Evolutionary conservation across 2,888 invertebrate genomes (phyloP).

Genomic region (Drosophila ochracea): DNA sequence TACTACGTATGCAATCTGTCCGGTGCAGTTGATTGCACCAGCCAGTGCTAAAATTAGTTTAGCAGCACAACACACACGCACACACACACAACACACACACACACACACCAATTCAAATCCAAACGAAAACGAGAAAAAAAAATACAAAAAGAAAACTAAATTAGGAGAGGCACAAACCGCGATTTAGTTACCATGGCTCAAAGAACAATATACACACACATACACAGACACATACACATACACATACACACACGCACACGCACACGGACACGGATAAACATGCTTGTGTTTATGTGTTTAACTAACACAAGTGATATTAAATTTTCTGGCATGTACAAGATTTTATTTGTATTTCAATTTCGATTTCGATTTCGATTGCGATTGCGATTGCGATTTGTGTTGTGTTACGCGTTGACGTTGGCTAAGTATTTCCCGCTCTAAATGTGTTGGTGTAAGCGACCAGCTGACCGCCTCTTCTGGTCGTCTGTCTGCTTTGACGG

Average conservation of each 20-base stretch:
- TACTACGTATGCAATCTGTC: slow-evolving; percentile 8
- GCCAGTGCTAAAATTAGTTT: slow-evolving; percentile 53
- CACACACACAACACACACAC: not conserved
- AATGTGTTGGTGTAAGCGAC: slow-evolving; percentile 5
- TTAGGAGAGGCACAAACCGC: slow-evolving; percentile 18
- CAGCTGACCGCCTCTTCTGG: slow-evolving; percentile 22
- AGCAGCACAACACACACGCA: slow-evolving; percentile 14
- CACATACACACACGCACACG: slow-evolving; percentile 1
- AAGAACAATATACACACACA: not conserved
- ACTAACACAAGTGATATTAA: slow-evolving; percentile 13
- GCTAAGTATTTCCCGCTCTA: slow-evolving; percentile 8
- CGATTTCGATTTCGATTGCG: slow-evolving; percentile 1
- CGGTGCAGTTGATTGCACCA: slow-evolving; percentile 41
- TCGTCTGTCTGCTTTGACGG: slow-evolving; percentile 76
- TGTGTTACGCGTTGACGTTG: slow-evolving; percentile 10
- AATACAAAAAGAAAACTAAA: slow-evolving; percentile 8
- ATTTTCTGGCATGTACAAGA: slow-evolving; percentile 1
- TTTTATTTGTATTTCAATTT: slow-evolving; percentile 3
- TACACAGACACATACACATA: not conserved
- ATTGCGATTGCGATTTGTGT: not conserved
- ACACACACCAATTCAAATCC: not conserved
- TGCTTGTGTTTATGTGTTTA: not conserved
- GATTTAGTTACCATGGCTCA: slow-evolving; percentile 17
- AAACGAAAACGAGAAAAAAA: slow-evolving; percentile 20
- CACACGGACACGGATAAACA: slow-evolving; percentile 19